phyloP scores from a whole-genome alignment of 92 coral and sea anemone genomes.

The Epizoanthus rinbou region DNA sequence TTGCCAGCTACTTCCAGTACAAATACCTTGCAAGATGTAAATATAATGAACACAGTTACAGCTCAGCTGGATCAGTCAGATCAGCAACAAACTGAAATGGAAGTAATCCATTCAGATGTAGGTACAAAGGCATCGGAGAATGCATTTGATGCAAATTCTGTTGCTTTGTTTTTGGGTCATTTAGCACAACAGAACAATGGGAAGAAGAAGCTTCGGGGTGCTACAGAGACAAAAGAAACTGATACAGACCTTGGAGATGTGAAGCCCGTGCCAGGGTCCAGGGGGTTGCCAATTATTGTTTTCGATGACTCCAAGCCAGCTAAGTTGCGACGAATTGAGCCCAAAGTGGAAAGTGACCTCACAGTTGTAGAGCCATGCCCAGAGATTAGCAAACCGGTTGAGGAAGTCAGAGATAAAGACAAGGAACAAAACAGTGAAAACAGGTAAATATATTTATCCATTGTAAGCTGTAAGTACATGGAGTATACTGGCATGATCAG shows the following conservation, averaged over 20 bases:
- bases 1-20: conserved; percentile 5
- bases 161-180: conserved; percentile 86
- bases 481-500: no score
- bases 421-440: conserved; percentile 20
- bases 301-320: conserved; percentile 49
- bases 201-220: conserved; percentile 53
- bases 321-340: conserved; percentile 81
- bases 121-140: conserved; percentile 46
- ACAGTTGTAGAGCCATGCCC: conserved; percentile 44
- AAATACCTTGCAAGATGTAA: conserved; percentile 19
- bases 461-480: background rate
- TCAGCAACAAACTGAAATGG: conserved; percentile 6
- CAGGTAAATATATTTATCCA: conserved; percentile 28
- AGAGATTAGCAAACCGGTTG: conserved; percentile 28
- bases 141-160: conserved; percentile 86
- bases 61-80: conserved; percentile 16
- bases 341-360: conserved; percentile 55
- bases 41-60: background rate
- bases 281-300: background rate
- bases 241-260: conserved; percentile 1
- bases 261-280: background rate
- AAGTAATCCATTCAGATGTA: conserved; percentile 26
- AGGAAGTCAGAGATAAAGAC: background rate
- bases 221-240: background rate
- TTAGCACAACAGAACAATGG: conserved; percentile 86